These are phyloP conservation scores for Machaerirhynchus nigripectus DNA, from an alignment of 2,113 vertebrate species.

Conservation along the genomic window DNA sequence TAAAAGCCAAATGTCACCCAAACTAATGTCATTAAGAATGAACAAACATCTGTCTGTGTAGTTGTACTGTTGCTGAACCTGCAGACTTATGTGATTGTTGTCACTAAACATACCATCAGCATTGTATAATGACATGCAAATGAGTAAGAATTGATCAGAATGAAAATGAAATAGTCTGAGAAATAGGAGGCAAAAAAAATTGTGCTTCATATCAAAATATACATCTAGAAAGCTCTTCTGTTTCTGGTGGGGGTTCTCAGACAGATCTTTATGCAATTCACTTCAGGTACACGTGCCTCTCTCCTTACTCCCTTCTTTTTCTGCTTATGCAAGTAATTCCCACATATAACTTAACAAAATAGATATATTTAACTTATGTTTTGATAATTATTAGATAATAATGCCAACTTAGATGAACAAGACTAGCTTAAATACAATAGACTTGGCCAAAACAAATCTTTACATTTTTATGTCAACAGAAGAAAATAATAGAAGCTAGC, in stretches of 20 bases:
- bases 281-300: not conserved
- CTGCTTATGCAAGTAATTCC: not conserved
- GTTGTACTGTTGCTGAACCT: constrained; percentile 1
- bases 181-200: not conserved
- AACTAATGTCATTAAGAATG: constrained; percentile 12
- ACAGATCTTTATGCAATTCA: not conserved
- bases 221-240: not conserved
- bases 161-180: not conserved
- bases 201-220: not conserved
- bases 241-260: not conserved
- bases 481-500: not conserved
- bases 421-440: not conserved
- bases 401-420: not conserved
- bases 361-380: not conserved
- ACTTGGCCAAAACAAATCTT: not conserved
- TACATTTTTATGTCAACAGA: not conserved
- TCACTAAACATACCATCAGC: not conserved
- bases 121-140: constrained; percentile 13
- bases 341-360: not conserved
- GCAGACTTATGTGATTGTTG: not conserved
- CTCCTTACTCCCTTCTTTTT: not conserved
- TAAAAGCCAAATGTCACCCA: not conserved
- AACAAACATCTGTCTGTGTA: not conserved
- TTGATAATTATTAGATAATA: not conserved
- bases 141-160: not conserved